Evolutionary conservation across 2,113 vertebrate genomes (phyloP).

Genomic region (Pelecanoides urinatrix): DNA sequence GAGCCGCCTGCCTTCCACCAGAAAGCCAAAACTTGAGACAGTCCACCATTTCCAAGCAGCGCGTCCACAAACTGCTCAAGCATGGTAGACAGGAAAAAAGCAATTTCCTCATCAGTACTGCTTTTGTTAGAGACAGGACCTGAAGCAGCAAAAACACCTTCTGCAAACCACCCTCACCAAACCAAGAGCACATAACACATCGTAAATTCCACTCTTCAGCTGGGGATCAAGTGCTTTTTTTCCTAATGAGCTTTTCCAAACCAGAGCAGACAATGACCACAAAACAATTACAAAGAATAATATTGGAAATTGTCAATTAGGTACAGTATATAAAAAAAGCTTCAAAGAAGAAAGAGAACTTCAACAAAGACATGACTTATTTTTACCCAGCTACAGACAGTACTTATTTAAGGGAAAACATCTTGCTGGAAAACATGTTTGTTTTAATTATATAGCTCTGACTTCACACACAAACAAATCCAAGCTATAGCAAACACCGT

Average conservation of each 20-base stretch:
- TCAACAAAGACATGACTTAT: background rate
- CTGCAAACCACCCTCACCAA: background rate
- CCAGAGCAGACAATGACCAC: background rate
- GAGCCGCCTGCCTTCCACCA: fast-evolving
- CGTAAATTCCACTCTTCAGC: background rate
- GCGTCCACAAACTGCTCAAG: background rate
- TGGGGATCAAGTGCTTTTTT: background rate
- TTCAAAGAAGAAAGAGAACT: background rate
- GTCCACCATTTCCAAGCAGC: background rate
- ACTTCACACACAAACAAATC: conserved; percentile 16
- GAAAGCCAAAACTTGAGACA: background rate
- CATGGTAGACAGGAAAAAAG: background rate
- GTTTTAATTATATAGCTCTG: background rate
- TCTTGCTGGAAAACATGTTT: background rate
- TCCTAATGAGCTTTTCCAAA: background rate
- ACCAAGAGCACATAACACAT: background rate
- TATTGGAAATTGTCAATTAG: background rate
- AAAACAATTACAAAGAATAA: background rate
- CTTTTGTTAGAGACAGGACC: background rate
- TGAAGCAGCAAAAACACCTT: background rate
- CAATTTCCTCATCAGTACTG: background rate
- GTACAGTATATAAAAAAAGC: background rate
- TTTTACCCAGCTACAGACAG: background rate
- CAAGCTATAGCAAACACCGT: background rate
- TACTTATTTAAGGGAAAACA: background rate